phyloP scores from a whole-genome alignment of 2,113 vertebrate species.

The Chloropsis cyanopogon region DNA sequence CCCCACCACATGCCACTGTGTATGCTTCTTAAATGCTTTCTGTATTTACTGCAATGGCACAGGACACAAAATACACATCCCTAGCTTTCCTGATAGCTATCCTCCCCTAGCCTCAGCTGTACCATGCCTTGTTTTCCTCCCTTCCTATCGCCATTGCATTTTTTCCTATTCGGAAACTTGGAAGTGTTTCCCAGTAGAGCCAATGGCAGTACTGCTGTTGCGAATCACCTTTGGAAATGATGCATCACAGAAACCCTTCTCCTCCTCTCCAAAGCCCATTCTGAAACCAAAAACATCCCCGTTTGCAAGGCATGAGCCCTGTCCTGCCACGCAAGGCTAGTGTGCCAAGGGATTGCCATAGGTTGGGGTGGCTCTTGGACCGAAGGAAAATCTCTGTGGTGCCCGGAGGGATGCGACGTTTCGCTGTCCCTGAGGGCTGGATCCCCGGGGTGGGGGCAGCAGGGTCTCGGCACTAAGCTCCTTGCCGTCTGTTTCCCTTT shows the following conservation, averaged over 20 bases:
- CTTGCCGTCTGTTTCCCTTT: conserved; percentile 39
- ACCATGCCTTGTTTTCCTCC: background rate
- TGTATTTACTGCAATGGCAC: background rate
- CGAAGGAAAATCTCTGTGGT: background rate
- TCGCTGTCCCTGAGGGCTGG: background rate
- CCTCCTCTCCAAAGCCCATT: background rate
- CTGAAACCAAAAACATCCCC: background rate
- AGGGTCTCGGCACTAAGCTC: background rate
- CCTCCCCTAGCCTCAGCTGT: background rate
- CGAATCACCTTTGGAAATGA: background rate
- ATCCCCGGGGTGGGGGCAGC: background rate
- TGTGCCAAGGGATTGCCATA: accelerated
- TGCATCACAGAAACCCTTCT: background rate
- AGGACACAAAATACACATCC: background rate
- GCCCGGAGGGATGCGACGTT: background rate
- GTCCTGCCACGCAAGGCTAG: accelerated
- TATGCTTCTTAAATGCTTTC: background rate
- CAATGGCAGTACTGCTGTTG: accelerated
- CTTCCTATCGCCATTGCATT: background rate
- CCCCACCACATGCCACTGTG: background rate
- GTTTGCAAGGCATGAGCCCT: accelerated
- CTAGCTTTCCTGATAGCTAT: background rate
- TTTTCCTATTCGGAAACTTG: background rate
- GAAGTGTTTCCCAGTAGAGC: background rate
- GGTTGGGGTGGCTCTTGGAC: background rate